Base-by-base conservation (phyloP, 2,888 invertebrate species). In the Diaprepes abbreviatus region DNA sequence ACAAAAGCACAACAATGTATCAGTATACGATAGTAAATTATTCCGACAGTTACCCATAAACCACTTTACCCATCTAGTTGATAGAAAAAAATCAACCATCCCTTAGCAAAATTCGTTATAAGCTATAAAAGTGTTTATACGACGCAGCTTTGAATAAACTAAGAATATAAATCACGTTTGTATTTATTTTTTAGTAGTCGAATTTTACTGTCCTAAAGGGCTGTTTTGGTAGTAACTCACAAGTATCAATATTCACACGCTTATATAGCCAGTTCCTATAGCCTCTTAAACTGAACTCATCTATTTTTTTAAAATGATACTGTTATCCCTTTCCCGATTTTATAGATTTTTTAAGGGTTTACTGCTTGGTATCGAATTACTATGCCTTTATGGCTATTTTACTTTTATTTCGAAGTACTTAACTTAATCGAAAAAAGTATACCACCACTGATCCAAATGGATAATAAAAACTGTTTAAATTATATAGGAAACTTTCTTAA, bases 191-290 rank as follows among this genome's bases (percentile, higher is more conserved):
- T 79, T 79, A 79, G 75, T 77, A 77, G 77, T 77, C 74, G 77
- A 78, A 79, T 81, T 80, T 81, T 81, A 81, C 76, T 80, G 75
- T 78, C 78, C 76, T 74, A 72, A 78, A 79, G 80, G 79, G 80
- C 72, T 59, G 50, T 45, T 68, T 45, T 57, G 70, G 67, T 58
- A 71, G 62, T 67, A 67, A 64, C 48, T 64, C 58, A 65, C 58
- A 52, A 71, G 67, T 71, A 71, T 64, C 71, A 71, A 71, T 71
- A 71, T 71, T 71, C 71, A 71, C 71, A 71, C 71, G 68, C 65
- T 71, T 65, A 68, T 64, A 45, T 57, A 14, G 48, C 55, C 21
- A 64, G 55, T 59, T 68, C 64, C 71, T 38, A 57, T 63, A 24
- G 62, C 21, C 64, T 66, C 43, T 33, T 55, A 59, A 69, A 58